Conservation (phyloP, 2,888 invertebrate species). For the Iselma pallidipennis region DNA sequence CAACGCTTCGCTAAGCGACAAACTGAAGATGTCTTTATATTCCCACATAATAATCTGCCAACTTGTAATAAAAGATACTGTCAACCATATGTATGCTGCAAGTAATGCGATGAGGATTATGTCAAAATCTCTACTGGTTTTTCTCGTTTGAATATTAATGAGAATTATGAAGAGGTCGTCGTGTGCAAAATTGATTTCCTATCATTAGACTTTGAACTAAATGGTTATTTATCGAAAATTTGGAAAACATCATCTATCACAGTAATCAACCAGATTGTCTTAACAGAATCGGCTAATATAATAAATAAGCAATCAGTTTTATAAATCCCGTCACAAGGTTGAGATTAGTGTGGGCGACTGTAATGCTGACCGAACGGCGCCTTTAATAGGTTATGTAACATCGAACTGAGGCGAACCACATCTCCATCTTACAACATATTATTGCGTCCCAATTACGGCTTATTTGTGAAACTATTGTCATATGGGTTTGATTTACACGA, state of each 20-base stretch:
- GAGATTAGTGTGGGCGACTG: conserved; percentile 31
- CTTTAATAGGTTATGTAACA: conserved; percentile 43
- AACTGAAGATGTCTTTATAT: too few relatives aligned
- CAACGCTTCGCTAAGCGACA: neutral
- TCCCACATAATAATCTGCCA: too few relatives aligned
- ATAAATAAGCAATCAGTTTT: conserved; percentile 26
- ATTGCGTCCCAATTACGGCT: neutral
- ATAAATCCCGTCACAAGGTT: conserved; percentile 23
- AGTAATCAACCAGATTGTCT: conserved; percentile 27
- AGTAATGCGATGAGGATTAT: too few relatives aligned
- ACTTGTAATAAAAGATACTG: too few relatives aligned
- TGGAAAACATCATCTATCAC: conserved; percentile 26
- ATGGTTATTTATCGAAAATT: conserved; percentile 2
- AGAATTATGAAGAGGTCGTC: too few relatives aligned
- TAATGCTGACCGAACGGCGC: conserved; percentile 26
- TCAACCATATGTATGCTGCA: too few relatives aligned
- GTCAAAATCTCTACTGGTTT: too few relatives aligned
- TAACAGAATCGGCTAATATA: conserved; percentile 29
- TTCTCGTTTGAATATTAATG: too few relatives aligned
- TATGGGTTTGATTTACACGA: too few relatives aligned
- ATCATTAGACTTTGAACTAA: too few relatives aligned
- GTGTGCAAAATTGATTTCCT: too few relatives aligned
- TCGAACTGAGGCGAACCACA: conserved; percentile 4
- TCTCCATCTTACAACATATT: neutral
- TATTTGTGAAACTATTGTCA: neutral